These are phyloP conservation scores for Melanostoma mellinum DNA, from an alignment of 2,888 invertebrate genomes.

Conservation along the genomic window DNA sequence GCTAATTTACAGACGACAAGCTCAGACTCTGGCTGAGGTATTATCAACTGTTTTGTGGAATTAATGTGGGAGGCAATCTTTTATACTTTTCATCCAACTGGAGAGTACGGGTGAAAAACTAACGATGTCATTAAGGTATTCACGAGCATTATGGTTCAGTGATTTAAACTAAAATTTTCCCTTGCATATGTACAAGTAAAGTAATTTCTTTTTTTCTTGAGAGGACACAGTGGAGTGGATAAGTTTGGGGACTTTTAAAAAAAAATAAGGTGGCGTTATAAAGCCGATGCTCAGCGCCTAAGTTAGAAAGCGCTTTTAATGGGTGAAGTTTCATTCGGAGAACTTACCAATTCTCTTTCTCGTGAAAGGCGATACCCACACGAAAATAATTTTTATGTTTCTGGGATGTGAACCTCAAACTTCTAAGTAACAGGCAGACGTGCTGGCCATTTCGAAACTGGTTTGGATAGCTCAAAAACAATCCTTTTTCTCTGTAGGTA, in stretches of 20 bases:
- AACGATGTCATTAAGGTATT: constrained; percentile 6
- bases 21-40: neutral
- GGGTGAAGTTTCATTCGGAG: too few relatives aligned
- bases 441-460: too few relatives aligned
- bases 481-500: too few relatives aligned
- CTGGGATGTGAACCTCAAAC: too few relatives aligned
- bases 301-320: too few relatives aligned
- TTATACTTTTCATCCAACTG: constrained; percentile 49
- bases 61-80: constrained; percentile 49
- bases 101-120: constrained; percentile 16
- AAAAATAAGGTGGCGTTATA: too few relatives aligned
- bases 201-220: constrained; percentile 4
- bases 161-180: constrained; percentile 38
- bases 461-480: too few relatives aligned
- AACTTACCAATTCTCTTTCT: too few relatives aligned
- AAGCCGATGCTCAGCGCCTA: too few relatives aligned
- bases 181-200: neutral
- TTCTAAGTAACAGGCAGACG: too few relatives aligned
- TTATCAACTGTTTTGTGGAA: constrained; percentile 39
- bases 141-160: constrained; percentile 45
- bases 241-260: neutral
- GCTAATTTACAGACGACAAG: constrained; percentile 4
- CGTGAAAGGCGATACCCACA: too few relatives aligned
- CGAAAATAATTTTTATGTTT: too few relatives aligned
- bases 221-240: constrained; percentile 3